Base-by-base conservation (phyloP, 1,140 invertebrate genomes). In the Drosophila equinoxialis region DNA sequence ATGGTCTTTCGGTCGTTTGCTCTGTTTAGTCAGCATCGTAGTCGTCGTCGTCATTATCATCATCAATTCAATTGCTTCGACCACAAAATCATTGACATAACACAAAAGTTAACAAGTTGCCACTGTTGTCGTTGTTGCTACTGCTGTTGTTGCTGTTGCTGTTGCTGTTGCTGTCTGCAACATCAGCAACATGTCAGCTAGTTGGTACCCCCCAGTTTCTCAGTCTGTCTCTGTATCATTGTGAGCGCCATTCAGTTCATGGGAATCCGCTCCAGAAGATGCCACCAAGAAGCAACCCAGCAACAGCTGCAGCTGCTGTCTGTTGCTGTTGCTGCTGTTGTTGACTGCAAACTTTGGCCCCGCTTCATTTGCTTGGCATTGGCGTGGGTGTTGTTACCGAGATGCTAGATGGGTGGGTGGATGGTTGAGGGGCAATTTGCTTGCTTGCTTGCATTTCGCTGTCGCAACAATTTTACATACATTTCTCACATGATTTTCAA, bases 21-120 rank as follows among this genome's bases (percentile, higher is more conserved):
- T 67, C 68, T 82, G 83, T 77, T 86, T 69, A 74, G 71, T 75
- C 68, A 71, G 64, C 78, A 71, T 55, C 41, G 45, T 48, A 6
- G 45, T 51, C 17, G 20, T 20, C 17, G 20, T 23, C 45, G 10
- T 23, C 45, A 51, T 51, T 20, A 23, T 14, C 45, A 51, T 51
- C 82, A 64, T 72, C 82, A 77, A 77, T 82, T 86, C 76, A 87
- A 87, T 87, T 86, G 83, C 83, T 71, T 62, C 76, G 69, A 83
- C 79, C 76, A 79, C 83, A 86, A 80, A 87, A 77, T 79, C 84
- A 87, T 89, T 89, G 84, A 87, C 83, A 87, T 37, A 59, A 59
- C 76, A 72, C 45, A 73, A 77, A 73, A 71, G 65, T 64, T 77
- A 71, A 71, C 77, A 85, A 81, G 77, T 59, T 77, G 82, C 71